phyloP scores from a whole-genome alignment of 2,888 invertebrate genomes.

The Ptychoptera albimana region DNA sequence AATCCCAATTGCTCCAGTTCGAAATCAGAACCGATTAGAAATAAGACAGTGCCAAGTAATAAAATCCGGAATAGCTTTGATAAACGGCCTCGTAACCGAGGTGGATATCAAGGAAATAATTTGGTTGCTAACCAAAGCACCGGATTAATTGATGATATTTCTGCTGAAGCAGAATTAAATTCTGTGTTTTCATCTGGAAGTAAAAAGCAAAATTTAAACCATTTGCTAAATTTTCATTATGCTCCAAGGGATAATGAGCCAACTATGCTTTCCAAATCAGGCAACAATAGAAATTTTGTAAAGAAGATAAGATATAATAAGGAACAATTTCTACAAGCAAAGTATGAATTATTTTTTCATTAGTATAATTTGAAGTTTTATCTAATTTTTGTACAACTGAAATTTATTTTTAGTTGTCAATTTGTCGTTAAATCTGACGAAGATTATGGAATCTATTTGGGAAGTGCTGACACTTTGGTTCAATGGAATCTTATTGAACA shows the following conservation, averaged over 20 bases:
- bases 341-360: too few species aligned
- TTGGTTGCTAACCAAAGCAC: constrained; percentile 12
- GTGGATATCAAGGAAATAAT: constrained; percentile 35
- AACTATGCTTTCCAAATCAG: constrained; percentile 17
- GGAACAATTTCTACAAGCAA: constrained; percentile 87
- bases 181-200: constrained; percentile 70
- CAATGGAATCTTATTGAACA: constrained; percentile 89
- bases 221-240: constrained; percentile 85
- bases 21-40: constrained; percentile 46
- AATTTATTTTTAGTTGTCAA: constrained; percentile 54
- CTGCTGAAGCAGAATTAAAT: constrained; percentile 53
- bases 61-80: constrained; percentile 44
- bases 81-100: constrained; percentile 38
- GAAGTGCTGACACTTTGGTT: constrained; percentile 76
- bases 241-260: constrained; percentile 38
- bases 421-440: constrained; percentile 77
- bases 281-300: constrained; percentile 12
- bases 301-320: constrained; percentile 66
- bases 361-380: neutral
- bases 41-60: constrained; percentile 40
- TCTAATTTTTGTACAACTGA: neutral
- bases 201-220: constrained; percentile 84
- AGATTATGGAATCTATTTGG: constrained; percentile 54
- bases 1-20: constrained; percentile 32
- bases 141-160: constrained; percentile 22